Conservation (phyloP, 1,140 invertebrate genomes). For the Pseudomyrmex concolor region DNA sequence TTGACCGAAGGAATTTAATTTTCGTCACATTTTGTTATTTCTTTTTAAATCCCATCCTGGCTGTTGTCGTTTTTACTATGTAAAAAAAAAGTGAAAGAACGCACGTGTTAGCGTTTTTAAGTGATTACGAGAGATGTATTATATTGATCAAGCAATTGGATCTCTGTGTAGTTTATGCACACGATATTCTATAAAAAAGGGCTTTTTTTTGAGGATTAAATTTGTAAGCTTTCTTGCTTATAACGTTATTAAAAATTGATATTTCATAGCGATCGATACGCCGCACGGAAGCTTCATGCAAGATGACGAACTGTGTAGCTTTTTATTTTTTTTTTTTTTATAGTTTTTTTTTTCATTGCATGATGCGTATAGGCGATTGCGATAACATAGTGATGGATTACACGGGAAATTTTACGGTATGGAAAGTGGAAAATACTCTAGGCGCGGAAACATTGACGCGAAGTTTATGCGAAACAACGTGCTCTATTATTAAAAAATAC, state of each 20-base stretch:
- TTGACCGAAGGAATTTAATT: not conserved
- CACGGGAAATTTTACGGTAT: not conserved
- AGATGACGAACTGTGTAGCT: slow-evolving; percentile 3
- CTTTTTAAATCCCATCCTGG: not conserved
- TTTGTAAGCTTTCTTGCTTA: slow-evolving; percentile 32
- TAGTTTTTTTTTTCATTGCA: slow-evolving; percentile 6
- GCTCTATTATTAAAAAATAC: not conserved
- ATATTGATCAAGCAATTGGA: slow-evolving; percentile 5
- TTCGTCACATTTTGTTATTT: slow-evolving; percentile 16
- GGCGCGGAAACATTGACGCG: not conserved
- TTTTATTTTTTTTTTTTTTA: slow-evolving; percentile 16
- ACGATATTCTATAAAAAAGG: not conserved
- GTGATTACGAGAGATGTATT: not conserved
- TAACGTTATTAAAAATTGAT: slow-evolving; percentile 56
- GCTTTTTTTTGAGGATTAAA: slow-evolving; percentile 18
- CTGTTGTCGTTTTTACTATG: not conserved
- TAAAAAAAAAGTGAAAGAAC: not conserved
- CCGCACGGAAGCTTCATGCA: not conserved
- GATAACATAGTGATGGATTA: slow-evolving; percentile 29
- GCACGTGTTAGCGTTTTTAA: not conserved
- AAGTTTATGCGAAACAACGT: not conserved
- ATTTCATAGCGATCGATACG: slow-evolving; percentile 12
- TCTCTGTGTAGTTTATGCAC: not conserved
- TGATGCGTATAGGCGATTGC: slow-evolving; percentile 18
- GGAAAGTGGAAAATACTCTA: not conserved